Evolutionary conservation across 2,113 vertebrate species (phyloP), one percentile per base, ranked within the genome.

Genomic region (Merops nubicus): DNA sequence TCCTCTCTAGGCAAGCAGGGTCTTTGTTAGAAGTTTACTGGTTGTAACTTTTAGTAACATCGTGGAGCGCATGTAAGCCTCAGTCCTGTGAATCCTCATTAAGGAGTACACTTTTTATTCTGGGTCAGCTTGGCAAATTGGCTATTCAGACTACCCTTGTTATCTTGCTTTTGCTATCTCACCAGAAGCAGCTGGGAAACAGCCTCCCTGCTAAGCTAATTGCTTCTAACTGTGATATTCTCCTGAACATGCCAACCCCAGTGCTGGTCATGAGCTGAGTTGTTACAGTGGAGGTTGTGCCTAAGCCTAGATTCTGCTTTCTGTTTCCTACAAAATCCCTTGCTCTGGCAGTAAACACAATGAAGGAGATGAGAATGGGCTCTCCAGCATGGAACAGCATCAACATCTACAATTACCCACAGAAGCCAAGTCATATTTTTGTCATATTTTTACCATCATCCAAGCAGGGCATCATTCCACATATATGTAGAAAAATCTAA

Each of bases 391-490:
- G 29, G 15, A 36, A 81, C 78, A 84, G 15, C 56, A 70, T 70
- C 76, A 88, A 64, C 47, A 15, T 94, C 88, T 80, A 76, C 47
- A 85, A 50, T 75, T 80, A 67, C 50, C 34, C 86, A 47, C 60
- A 92, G 83, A 89, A 91, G 56, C 47, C 9, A 3, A 81, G 67
- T 93, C 72, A 76, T 85, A 80, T 74, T 67, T 82, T 22, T 11
- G 45, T 92, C 72, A n/a, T n/a, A n/a, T n/a, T n/a, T 86, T 34
- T 64, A 68, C 9, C 15, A 33, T 72, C 60, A 60, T 81, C 38
- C 62, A 91, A 94, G 48, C 67, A 67, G 36, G n/a, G 36, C 28
- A 72, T 65, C 38, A 17, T 47, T 96, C 43, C 57, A 40, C 11
- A 74, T 89, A 20, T 2, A 53, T 14, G 33, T 23, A 77, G 51